Evolutionary conservation across 2,113 vertebrate genomes (phyloP).

Genomic region (Oostethus manadensis): DNA sequence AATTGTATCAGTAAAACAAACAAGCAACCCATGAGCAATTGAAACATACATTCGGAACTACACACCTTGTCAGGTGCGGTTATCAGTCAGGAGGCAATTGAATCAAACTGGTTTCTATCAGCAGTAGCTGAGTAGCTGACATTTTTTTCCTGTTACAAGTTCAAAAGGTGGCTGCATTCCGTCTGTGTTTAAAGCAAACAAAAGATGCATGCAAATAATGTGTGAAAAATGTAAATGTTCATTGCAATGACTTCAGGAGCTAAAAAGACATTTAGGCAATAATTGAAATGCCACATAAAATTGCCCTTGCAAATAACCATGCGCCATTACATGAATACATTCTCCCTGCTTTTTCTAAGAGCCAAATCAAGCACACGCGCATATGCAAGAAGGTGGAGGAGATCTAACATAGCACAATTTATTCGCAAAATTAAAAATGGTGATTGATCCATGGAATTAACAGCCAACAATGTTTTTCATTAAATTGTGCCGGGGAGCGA

Average conservation of each 20-base stretch:
- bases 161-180: conserved; percentile 53
- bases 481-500: conserved; percentile 76
- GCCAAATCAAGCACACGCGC: conserved; percentile 39
- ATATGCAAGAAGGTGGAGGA: conserved; percentile 55
- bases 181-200: conserved; percentile 62
- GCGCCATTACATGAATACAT: conserved; percentile 92
- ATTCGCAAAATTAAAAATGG: conserved; percentile 82
- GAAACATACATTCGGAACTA: not conserved
- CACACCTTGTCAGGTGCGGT: not conserved
- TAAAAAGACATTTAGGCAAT: conserved; percentile 95
- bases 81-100: conserved; percentile 15
- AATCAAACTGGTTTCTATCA: conserved; percentile 28
- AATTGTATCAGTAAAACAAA: not conserved
- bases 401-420: conserved; percentile 75
- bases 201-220: conserved; percentile 11
- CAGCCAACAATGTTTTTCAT: conserved; percentile 89
- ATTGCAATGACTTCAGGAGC: conserved; percentile 80
- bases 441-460: conserved; percentile 90
- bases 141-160: conserved; percentile 30
- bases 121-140: conserved; percentile 1
- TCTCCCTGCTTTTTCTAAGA: conserved; percentile 72
- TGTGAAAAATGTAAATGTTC: conserved; percentile 63
- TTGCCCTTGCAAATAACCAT: conserved; percentile 98
- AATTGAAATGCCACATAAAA: conserved; percentile 99
- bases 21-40: not conserved